phyloP scores from a whole-genome alignment of 2,113 vertebrate genomes.

The Tretioscincus oriximinensis region DNA sequence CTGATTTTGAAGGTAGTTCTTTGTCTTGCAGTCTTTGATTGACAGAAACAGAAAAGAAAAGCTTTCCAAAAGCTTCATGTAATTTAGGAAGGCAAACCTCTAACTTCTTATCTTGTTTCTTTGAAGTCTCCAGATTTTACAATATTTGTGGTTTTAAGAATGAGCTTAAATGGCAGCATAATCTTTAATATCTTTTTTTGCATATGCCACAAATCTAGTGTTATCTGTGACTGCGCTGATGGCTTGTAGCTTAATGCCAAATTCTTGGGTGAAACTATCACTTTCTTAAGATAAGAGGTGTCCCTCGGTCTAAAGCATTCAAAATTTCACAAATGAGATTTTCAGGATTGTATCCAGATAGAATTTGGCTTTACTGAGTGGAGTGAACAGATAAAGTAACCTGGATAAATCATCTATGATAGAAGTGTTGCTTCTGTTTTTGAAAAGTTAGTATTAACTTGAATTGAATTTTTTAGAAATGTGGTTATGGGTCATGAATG shows the following conservation, averaged over 20 bases:
- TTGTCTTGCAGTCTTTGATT: conserved; percentile 26
- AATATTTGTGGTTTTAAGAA: conserved; percentile 47
- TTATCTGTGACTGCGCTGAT: conserved; percentile 49
- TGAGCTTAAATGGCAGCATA: conserved; percentile 45
- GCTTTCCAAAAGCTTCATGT: conserved; percentile 31
- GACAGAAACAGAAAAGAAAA: conserved; percentile 31
- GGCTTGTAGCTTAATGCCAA: conserved; percentile 44
- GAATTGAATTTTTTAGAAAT: conserved; percentile 57
- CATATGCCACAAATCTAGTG: conserved; percentile 38
- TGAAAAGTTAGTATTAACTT: conserved; percentile 63
- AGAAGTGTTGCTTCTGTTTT: conserved; percentile 57
- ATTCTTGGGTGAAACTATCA: conserved; percentile 58
- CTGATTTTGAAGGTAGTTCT: conserved; percentile 19
- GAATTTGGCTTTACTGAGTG: conserved; percentile 65
- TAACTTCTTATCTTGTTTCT: conserved; percentile 38
- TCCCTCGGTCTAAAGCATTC: conserved; percentile 74
- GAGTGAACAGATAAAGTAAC: conserved; percentile 53
- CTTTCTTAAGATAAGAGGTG: conserved; percentile 73
- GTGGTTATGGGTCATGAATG: not conserved
- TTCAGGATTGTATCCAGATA: conserved; percentile 70
- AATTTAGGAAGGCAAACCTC: conserved; percentile 29
- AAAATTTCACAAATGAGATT: conserved; percentile 76
- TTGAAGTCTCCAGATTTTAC: conserved; percentile 50
- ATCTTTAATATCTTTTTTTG: conserved; percentile 53
- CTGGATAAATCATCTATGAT: conserved; percentile 64